Base-by-base conservation (phyloP, 2,888 invertebrate species). In the Pollenia amentaria region DNA sequence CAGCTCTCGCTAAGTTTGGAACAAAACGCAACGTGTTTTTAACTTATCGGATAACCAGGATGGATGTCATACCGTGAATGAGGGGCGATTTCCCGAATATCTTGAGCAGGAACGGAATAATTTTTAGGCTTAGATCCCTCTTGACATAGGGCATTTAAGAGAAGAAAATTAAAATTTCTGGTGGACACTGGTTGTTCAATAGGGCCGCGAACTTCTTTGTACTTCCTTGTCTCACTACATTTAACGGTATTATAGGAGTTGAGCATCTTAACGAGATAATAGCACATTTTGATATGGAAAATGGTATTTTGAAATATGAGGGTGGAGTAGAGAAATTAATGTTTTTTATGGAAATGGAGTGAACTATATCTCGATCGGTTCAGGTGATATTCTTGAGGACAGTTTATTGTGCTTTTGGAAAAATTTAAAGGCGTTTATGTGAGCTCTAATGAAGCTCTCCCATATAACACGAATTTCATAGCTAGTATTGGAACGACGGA, bases 391-490 rank as follows among this genome's bases (percentile, higher is more conserved):
- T 21, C 73, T 53, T 46, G 67, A 10, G 12, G 4, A 7, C 10
- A 57, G 57, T 44, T 57, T 53, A 2, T 76, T 10, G 11, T 42
- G 67, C 7, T 77, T 14, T 3, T 77, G 3, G 55, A 55, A 46
- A 46, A n/a, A 7, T 53, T 4, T 11, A 67, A 10, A 29, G 46
- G 51, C 8, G 79, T 57, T 38, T 81, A 81, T 57, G 75, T 79
- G 12, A 42, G 40, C 48, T 57, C 84, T 12, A 38, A 84, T 6
- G 75, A 76, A 55, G 53, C 85, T 11, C 64, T 85, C 0, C 80
- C 85, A 18, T 85, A 57, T 57, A 85, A 84, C 18, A 79, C 84
- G 0, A 70, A 65, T 42, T 48, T 82, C 9, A 55, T n/a, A n/a
- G n/a, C n/a, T n/a, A n/a, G n/a, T n/a, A n/a, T n/a, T n/a, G n/a